These are phyloP conservation scores for Camponotus vicinus DNA, from an alignment of 1,140 invertebrate species.

Conservation along the genomic window DNA sequence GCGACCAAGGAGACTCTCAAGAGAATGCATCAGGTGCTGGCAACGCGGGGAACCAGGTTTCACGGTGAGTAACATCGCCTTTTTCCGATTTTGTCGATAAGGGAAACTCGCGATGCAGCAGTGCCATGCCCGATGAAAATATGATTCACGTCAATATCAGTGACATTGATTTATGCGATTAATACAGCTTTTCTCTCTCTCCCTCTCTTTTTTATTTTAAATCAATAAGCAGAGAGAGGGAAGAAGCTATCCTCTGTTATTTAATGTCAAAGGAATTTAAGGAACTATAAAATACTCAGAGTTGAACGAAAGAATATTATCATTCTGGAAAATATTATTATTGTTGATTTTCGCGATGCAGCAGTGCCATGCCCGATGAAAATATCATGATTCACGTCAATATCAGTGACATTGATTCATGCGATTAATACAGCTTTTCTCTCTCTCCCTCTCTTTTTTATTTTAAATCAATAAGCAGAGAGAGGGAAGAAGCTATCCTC, in stretches of 20 bases:
- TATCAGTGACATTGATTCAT: too few relatives aligned
- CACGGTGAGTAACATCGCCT: constrained; percentile 80
- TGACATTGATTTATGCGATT: too few relatives aligned
- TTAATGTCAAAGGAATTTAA: constrained; percentile 7
- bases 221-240: not conserved
- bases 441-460: not conserved
- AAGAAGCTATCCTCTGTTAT: not conserved
- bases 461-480: not conserved
- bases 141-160: not conserved
- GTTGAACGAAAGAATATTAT: not conserved
- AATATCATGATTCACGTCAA: not conserved
- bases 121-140: constrained; percentile 6
- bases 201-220: not conserved
- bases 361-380: not conserved
- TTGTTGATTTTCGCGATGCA: not conserved
- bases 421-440: not conserved
- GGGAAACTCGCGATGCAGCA: not conserved
- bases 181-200: not conserved
- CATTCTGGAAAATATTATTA: not conserved
- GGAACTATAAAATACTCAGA: not conserved
- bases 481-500: not conserved
- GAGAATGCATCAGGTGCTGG: constrained; percentile 81
- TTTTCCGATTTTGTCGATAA: constrained; percentile 56
- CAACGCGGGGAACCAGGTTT: constrained; percentile 81
- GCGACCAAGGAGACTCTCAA: constrained; percentile 83